Conservation (phyloP, 2,797 vertebrate species). For the Ctenochaetus hawaiiensis region DNA sequence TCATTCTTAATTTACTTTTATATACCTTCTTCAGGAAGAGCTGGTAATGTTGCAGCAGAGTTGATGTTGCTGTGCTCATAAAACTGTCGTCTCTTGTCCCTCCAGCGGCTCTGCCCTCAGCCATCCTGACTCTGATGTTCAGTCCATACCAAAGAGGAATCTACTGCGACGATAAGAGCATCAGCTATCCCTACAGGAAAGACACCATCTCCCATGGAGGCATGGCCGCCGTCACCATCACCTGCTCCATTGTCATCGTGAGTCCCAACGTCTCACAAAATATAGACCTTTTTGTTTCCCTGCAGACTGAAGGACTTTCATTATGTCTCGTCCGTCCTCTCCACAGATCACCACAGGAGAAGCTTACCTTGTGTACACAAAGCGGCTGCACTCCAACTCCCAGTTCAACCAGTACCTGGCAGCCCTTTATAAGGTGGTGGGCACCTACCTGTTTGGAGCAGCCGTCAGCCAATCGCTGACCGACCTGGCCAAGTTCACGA, state of each 20-base stretch:
- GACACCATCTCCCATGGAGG: slow-evolving; percentile 94
- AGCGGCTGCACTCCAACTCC: slow-evolving; percentile 92
- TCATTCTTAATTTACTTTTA: no score
- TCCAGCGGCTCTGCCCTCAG: slow-evolving; percentile 90
- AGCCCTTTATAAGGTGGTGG: slow-evolving; percentile 95
- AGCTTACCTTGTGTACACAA: slow-evolving; percentile 91
- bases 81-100: neutral
- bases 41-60: neutral
- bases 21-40: neutral
- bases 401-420: slow-evolving; percentile 94
- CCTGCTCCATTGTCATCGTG: slow-evolving; percentile 91
- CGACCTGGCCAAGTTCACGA: slow-evolving; percentile 95
- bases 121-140: slow-evolving; percentile 90
- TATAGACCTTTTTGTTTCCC: no score
- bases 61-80: neutral
- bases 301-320: neutral
- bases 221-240: slow-evolving; percentile 93
- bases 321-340: no score
- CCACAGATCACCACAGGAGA: slow-evolving; percentile 85
- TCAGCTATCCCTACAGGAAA: slow-evolving; percentile 90
- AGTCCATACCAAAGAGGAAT: slow-evolving; percentile 91
- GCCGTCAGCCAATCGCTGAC: slow-evolving; percentile 95
- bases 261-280: slow-evolving; percentile 59
- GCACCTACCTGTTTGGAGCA: slow-evolving; percentile 92
- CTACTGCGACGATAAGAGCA: slow-evolving; percentile 92